These are phyloP conservation scores for Melangyna quadrimaculata DNA, from an alignment of 2,888 invertebrate species.

Conservation along the genomic window DNA sequence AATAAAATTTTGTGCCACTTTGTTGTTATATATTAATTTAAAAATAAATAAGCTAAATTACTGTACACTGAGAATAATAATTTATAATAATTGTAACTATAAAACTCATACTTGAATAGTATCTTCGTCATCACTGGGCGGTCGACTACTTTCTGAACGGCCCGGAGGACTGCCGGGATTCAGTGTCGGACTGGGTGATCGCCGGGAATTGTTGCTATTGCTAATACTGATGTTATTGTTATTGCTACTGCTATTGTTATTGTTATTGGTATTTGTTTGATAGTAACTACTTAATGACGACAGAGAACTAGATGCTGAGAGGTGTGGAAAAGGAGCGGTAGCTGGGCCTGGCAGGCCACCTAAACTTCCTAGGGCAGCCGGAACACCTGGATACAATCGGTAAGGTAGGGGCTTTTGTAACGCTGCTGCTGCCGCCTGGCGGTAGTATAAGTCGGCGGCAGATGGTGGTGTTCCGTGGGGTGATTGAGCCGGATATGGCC, in stretches of 20 bases:
- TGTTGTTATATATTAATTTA: constrained; percentile 7
- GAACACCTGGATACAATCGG: constrained; percentile 81
- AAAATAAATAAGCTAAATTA: constrained; percentile 68
- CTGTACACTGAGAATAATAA: constrained; percentile 56
- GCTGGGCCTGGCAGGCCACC: constrained; percentile 79
- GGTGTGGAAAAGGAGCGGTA: constrained; percentile 80
- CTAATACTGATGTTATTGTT: constrained; percentile 70
- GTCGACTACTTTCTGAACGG: constrained; percentile 80
- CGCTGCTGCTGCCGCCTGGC: constrained; percentile 90
- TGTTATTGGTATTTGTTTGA: constrained; percentile 77
- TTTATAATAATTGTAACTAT: constrained; percentile 34
- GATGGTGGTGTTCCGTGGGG: constrained; percentile 85
- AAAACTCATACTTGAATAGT: constrained; percentile 80
- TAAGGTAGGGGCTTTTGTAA: constrained; percentile 95
- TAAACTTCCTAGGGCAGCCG: constrained; percentile 77
- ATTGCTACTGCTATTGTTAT: constrained; percentile 68
- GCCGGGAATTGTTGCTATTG: constrained; percentile 71
- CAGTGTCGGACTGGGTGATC: constrained; percentile 80
- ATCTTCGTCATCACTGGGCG: constrained; percentile 80
- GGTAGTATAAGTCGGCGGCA: constrained; percentile 90
- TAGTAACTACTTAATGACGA: constrained; percentile 83
- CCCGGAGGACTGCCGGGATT: constrained; percentile 81
- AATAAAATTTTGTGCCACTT: constrained; percentile 61
- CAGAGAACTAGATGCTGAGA: constrained; percentile 85
- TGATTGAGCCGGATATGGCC: constrained; percentile 84